Percentiles rank a stretch among this genome's conserved stretches.
Evolutionary conservation across 2,113 vertebrate species (phyloP).

Genomic region (Pseudonaja textilis): DNA sequence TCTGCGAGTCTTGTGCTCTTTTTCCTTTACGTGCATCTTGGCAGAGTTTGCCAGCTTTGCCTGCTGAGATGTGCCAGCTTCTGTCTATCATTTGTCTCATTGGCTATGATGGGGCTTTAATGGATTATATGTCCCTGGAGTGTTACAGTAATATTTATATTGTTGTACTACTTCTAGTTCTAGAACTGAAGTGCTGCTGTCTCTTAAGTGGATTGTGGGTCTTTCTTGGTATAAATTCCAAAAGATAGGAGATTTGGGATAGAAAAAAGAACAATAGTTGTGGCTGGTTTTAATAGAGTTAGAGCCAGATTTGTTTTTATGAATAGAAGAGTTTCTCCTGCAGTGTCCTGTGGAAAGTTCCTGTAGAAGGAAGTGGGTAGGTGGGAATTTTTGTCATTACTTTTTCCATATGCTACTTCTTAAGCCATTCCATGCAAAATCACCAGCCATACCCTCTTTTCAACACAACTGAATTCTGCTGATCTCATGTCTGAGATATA

Average conservation of each 20-base stretch:
- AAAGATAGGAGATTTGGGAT: not conserved
- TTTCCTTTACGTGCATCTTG: rapidly evolving
- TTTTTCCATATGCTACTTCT: not conserved
- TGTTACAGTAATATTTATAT: not conserved
- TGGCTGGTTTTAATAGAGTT: not conserved
- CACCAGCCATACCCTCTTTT: not conserved
- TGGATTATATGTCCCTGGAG: constrained; percentile 8
- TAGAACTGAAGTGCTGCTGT: not conserved
- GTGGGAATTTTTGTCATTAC: not conserved
- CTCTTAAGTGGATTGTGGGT: not conserved
- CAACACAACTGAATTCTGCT: not conserved
- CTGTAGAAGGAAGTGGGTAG: not conserved
- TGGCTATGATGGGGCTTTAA: not conserved
- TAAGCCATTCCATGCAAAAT: not conserved
- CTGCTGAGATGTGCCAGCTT: constrained; percentile 6
- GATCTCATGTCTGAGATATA: not conserved
- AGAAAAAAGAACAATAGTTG: not conserved
- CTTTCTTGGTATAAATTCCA: not conserved
- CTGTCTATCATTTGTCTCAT: constrained; percentile 8
- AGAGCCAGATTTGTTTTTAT: not conserved
- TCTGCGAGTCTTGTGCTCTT: not conserved
- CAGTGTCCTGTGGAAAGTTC: not conserved
- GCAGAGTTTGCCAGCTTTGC: not conserved
- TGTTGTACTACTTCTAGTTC: not conserved
- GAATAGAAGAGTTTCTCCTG: not conserved